A percentile compares a stretch with the other conserved stretches of the same genome.
These are phyloP conservation scores for Struthidea cinerea DNA, from an alignment of 2,113 vertebrate genomes.

Conservation along the genomic window DNA sequence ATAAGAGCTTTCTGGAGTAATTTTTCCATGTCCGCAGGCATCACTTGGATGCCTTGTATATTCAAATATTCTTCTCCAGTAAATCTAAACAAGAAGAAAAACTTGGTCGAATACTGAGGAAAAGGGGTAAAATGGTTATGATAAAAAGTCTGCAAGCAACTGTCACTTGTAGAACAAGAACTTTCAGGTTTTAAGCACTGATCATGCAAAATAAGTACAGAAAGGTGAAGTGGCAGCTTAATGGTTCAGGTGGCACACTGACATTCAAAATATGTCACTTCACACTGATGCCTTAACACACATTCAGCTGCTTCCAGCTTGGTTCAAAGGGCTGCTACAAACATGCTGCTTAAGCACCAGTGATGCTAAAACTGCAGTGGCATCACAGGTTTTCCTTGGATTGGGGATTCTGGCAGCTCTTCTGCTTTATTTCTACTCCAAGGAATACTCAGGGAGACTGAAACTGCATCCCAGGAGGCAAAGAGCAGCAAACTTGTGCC, in stretches of 20 bases:
- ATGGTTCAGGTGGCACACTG: neutral
- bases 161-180: neutral
- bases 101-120: neutral
- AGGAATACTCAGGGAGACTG: neutral
- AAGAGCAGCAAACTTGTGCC: neutral
- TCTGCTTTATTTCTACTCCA: neutral
- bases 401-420: neutral
- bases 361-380: neutral
- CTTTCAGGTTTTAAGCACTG: neutral
- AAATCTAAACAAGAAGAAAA: conserved; percentile 51
- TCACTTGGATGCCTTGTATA: conserved; percentile 69
- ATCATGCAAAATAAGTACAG: neutral
- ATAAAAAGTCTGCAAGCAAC: neutral
- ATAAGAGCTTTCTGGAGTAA: conserved; percentile 43
- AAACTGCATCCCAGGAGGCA: neutral
- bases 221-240: neutral
- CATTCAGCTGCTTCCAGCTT: neutral
- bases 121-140: accelerated
- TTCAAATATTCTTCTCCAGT: conserved; percentile 68
- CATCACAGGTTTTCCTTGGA: neutral
- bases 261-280: neutral
- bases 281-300: neutral
- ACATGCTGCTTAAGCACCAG: neutral
- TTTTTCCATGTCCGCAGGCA: conserved; percentile 77
- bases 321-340: neutral